These are phyloP conservation scores for Lasioglossum vierecki DNA, from an alignment of 2,888 invertebrate species.

Conservation along the genomic window DNA sequence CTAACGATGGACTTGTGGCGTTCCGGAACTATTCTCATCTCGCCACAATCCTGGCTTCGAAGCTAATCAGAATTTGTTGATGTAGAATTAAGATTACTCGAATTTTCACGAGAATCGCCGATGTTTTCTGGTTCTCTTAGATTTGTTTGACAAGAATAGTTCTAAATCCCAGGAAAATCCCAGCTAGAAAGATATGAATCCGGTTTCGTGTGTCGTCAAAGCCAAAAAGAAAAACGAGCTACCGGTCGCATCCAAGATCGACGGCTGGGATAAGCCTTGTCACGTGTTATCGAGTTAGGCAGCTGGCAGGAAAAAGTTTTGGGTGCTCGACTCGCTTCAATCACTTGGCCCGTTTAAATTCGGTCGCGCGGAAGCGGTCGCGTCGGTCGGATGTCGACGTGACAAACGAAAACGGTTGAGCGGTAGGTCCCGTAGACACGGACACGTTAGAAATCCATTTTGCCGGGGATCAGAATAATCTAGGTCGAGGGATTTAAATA, in stretches of 20 bases:
- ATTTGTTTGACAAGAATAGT: background rate
- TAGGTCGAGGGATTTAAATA: constrained; percentile 66
- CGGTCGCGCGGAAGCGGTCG: background rate
- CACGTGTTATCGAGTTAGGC: background rate
- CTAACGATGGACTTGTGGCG: too few species aligned
- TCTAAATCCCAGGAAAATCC: background rate
- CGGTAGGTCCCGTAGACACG: background rate
- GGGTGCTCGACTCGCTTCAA: background rate
- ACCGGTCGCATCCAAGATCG: background rate
- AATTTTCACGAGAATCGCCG: too few species aligned
- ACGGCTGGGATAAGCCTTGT: background rate
- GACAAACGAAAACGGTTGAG: constrained; percentile 16
- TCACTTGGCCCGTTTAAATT: background rate
- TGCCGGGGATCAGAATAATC: constrained; percentile 61
- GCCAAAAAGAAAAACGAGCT: background rate
- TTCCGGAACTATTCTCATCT: too few species aligned
- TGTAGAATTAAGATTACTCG: too few species aligned
- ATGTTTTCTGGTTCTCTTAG: too few species aligned
- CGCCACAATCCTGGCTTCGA: too few species aligned
- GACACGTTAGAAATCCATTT: constrained; percentile 55
- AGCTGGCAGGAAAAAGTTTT: background rate
- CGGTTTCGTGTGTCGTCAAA: background rate
- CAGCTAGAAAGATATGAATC: background rate
- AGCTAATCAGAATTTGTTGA: too few species aligned
- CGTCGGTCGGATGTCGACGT: background rate